Percentiles rank a stretch among this genome's conserved stretches.
Evolutionary conservation across 2,113 vertebrate genomes (phyloP).

Genomic region (Genyomyrus donnyi): DNA sequence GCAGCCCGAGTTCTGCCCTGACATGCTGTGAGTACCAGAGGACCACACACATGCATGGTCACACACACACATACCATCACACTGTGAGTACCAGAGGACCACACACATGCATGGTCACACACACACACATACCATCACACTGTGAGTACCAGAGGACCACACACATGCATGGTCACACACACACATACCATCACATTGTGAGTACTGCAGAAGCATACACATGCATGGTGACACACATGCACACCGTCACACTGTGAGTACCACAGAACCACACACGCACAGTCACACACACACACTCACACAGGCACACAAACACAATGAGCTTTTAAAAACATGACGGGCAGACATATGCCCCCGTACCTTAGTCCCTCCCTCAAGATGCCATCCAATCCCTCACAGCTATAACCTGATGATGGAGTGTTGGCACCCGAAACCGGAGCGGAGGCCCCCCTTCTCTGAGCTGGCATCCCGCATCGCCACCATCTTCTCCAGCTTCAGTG

Average conservation of each 20-base stretch:
- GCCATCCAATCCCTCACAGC: conserved; percentile 50
- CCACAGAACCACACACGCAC: background rate
- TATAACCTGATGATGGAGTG: conserved; percentile 95
- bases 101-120: background rate
- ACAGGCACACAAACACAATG: background rate
- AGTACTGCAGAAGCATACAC: background rate
- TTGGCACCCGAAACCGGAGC: conserved; percentile 91
- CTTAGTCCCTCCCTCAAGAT: background rate
- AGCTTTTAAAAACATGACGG: background rate
- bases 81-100: background rate
- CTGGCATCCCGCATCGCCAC: conserved; percentile 81
- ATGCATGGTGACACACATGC: background rate
- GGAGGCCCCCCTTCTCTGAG: conserved; percentile 86
- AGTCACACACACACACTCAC: background rate
- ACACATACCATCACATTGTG: background rate
- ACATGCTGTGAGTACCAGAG: conserved; percentile 77
- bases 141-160: conserved; percentile 69
- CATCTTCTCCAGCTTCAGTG: conserved; percentile 90
- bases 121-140: conserved; percentile 17
- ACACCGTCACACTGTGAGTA: background rate
- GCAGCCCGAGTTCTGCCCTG: conserved; percentile 94
- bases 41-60: background rate
- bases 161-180: background rate
- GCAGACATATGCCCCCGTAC: background rate
- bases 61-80: background rate